Evolutionary conservation across 2,113 vertebrate genomes (phyloP).

Genomic region (Capreolus pygargus): DNA sequence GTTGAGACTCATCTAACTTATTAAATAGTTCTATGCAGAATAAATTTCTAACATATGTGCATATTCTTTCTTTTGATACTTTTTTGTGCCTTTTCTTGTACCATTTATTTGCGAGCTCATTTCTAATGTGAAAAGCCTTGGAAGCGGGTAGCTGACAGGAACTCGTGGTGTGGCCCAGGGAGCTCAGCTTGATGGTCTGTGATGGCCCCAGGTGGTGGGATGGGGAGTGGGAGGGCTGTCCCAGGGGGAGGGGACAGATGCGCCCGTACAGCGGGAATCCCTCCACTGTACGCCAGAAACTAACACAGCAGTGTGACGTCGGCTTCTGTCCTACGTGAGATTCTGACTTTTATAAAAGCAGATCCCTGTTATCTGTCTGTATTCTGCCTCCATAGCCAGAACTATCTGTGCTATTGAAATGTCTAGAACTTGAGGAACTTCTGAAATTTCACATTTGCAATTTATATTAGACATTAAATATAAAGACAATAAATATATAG

Average conservation of each 20-base stretch:
- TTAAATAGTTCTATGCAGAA: neutral
- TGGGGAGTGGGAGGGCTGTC: neutral
- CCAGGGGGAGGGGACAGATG: neutral
- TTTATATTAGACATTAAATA: too few species aligned
- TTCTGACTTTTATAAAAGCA: conserved; percentile 1
- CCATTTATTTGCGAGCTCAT: neutral
- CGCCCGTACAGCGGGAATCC: neutral
- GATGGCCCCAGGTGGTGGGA: neutral
- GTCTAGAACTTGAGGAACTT: neutral
- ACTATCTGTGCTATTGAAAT: neutral
- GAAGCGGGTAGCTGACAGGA: neutral
- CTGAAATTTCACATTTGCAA: neutral
- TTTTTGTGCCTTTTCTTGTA: neutral
- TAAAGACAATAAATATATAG: too few species aligned
- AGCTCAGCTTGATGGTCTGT: neutral
- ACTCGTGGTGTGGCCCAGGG: neutral
- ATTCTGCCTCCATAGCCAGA: neutral
- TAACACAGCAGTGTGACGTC: neutral
- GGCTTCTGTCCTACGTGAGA: neutral
- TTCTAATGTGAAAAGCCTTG: neutral
- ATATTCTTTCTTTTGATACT: neutral
- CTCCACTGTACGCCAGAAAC: neutral
- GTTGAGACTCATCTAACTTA: neutral
- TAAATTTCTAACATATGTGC: neutral
- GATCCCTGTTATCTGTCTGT: neutral